phyloP scores from a whole-genome alignment of 2,888 invertebrate genomes.

The Drosophila helvetica region DNA sequence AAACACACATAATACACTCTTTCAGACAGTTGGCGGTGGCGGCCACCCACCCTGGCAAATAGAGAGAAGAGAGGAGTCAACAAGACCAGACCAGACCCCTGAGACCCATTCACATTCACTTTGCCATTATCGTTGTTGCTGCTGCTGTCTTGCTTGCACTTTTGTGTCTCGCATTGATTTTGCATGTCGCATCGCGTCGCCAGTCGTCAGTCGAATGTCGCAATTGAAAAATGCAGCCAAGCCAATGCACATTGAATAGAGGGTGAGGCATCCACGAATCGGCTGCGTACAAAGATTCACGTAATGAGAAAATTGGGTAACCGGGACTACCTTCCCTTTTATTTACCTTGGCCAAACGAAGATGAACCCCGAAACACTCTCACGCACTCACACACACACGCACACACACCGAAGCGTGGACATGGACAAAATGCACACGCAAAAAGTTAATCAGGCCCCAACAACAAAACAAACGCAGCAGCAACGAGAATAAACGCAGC shows the following conservation, averaged over 20 bases:
- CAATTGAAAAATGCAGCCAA: conserved; percentile 19
- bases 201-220: conserved; percentile 40
- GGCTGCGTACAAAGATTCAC: not conserved
- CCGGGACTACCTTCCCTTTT: not conserved
- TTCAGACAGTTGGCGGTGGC: conserved; percentile 18
- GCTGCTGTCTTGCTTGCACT: conserved; percentile 61
- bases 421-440: conserved; percentile 54
- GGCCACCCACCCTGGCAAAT: conserved; percentile 68
- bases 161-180: conserved; percentile 73
- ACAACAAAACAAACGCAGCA: conserved; percentile 16
- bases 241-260: conserved; percentile 35
- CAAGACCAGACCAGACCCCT: conserved; percentile 30
- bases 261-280: conserved; percentile 2
- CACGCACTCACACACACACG: not conserved
- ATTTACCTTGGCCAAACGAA: conserved; percentile 32
- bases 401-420: conserved; percentile 27
- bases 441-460: conserved; percentile 73
- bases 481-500: conserved; percentile 16
- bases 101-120: conserved; percentile 41
- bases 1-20: conserved; percentile 14
- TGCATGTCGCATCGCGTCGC: conserved; percentile 52
- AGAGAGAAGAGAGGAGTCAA: conserved; percentile 33
- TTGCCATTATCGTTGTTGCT: conserved; percentile 35
- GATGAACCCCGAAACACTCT: conserved; percentile 35
- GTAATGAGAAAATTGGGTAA: not conserved